Evolutionary conservation across 2,797 vertebrate genomes (phyloP), one percentile per base, ranked within the genome.

Genomic region (Mus minutoides): DNA sequence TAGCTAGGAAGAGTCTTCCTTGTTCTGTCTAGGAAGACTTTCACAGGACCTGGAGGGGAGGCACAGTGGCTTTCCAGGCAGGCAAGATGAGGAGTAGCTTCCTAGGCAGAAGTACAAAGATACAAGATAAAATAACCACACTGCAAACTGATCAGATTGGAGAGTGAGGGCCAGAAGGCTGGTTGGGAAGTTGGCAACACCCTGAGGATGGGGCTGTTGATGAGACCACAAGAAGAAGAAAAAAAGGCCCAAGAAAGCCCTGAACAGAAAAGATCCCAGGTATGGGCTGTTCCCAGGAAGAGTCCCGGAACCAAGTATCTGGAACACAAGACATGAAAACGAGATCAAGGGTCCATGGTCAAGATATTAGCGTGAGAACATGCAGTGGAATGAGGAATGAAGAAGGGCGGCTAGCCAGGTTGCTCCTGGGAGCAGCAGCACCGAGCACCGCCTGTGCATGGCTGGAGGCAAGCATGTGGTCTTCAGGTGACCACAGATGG

Each of bases 81-180:
- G 73, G 43, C 82, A 71, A 49, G 26, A 34, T 24, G 37, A 52
- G 78, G 22, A 14, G 73, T 86, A 40, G 40, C 56, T 37, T 84
- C 89, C 54, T 60, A 85, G 83, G 49, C 54, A 96, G 71, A 56
- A 84, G 26, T n/a, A 69, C 71, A 58, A 69, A 86, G 52, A 79
- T n/a, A 46, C 46, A 12, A 79, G 71, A 89, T 79, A 67, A 75
- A 73, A 76, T 52, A 52, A 29, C 71, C 58, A 19, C 49, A 60
- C 34, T 73, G 40, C 49, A 79, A 71, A 67, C 0, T 0, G 5
- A 19, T 14, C 52, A 56, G 67, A 90, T 16, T 5, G 69, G 19
- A 14, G n/a, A 6, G 54, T 0, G 2, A 49, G 31, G 46, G 9
- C 11, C 3, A 62, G 82, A 49, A 85, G 62, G 24, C 56, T 22